A percentile compares a stretch with the other conserved stretches of the same genome.
These are phyloP conservation scores for Brachyrhaphis roseni DNA, from an alignment of 2,797 vertebrate species.

Conservation along the genomic window DNA sequence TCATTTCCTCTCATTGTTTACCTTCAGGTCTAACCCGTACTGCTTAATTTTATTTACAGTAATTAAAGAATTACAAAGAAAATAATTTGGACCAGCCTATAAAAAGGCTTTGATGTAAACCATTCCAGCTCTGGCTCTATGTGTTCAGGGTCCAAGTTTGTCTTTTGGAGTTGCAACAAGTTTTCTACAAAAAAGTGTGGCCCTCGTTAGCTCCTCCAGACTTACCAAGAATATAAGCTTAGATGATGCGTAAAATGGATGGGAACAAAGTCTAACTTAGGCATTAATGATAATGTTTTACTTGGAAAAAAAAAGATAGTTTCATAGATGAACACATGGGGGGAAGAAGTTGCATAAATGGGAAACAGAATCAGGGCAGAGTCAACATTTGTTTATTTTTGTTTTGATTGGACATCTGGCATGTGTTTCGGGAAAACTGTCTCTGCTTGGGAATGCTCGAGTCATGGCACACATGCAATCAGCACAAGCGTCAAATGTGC, in stretches of 20 bases:
- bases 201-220: background rate
- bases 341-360: constrained; percentile 8
- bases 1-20: background rate
- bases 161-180: background rate
- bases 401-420: constrained; percentile 55
- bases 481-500: constrained; percentile 4
- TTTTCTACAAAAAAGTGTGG: background rate
- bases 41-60: background rate
- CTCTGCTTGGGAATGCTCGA: constrained; percentile 27
- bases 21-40: background rate
- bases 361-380: constrained; percentile 33
- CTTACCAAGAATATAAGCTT: background rate
- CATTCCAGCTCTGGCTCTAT: background rate
- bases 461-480: constrained; percentile 23
- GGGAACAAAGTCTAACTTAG: background rate
- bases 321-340: constrained; percentile 10
- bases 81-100: background rate
- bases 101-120: background rate
- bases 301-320: background rate
- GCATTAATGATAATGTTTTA: constrained; percentile 5
- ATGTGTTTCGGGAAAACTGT: constrained; percentile 22
- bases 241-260: constrained; percentile 4
- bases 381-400: constrained; percentile 39
- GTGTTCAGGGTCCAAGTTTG: background rate
- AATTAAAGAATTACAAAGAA: background rate